Base-by-base conservation (phyloP, 2,113 vertebrate genomes). In the Pogonocichla stellata region DNA sequence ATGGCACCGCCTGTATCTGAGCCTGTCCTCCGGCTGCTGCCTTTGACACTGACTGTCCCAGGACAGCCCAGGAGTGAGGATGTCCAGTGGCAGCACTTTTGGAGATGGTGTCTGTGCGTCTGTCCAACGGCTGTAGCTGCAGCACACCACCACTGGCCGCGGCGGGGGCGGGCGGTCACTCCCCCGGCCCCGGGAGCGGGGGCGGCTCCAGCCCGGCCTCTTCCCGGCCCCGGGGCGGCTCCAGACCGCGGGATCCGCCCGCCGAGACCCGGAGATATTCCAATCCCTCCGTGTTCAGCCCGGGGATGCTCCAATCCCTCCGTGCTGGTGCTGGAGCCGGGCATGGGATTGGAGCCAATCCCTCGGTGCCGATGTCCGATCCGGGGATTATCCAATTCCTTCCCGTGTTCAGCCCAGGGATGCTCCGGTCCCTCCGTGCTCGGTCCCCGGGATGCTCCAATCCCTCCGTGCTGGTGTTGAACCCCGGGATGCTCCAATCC, bases 401-500 rank as follows among this genome's bases (percentile, higher is more conserved):
- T 15, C 42, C 17, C 17, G 33, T 25, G 64, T 53, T 53, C 51
- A 2, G 14, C 28, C 51, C 36, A 8, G 36, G 36, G 36, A 36
- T 36, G 36, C 36, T 36, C 36, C 36, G 9, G 36, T 36, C 9
- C n/a, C 19, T 14, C n/a, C 19, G 9, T 26, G 64, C 31, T 53
- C 51, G 2, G 15, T 17, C 51, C 51, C 38, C 5, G 38, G 38
- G 38, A 40, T 40, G 38, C 38, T 36, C 36, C 36, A 36, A 36
- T 38, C 14, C 34, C 19, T 15, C 25, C 14, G 10, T 43, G 19
- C 25, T 14, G 34, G 5, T 26, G 16, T 4, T 13, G 29, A 11
- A 43, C 0, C 23, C 3, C 19, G 7, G 48, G 31, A 33, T n/a
- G 45, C 36, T 78, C 24, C 34, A 0, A 1, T 60, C 0, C 1